phyloP scores from a whole-genome alignment of 1,140 invertebrate genomes.

The Pogonomyrmex barbatus region DNA sequence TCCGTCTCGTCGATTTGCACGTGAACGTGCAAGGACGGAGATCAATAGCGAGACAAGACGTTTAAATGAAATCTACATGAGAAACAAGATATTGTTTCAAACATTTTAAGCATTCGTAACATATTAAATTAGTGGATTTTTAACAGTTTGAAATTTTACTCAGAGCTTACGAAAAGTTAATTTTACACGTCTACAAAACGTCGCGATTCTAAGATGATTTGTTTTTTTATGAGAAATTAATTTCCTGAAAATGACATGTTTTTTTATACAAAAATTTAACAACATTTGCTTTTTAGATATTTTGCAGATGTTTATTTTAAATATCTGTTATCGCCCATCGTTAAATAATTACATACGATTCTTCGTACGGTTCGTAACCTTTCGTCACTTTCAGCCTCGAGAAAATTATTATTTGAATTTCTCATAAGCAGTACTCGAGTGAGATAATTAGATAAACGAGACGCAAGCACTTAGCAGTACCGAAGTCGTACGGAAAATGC shows the following conservation, averaged over 20 bases:
- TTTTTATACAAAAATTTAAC: neutral
- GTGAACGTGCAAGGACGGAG: neutral
- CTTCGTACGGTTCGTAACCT: neutral
- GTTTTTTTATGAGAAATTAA: neutral
- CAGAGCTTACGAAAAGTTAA: constrained; percentile 3
- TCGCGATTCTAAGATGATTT: neutral
- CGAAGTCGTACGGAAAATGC: constrained; percentile 38
- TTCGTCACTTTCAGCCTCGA: neutral
- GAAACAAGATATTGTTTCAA: neutral
- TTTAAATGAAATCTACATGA: neutral
- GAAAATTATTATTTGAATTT: constrained; percentile 46
- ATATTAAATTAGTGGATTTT: neutral
- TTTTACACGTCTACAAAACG: neutral
- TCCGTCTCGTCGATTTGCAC: constrained; percentile 17
- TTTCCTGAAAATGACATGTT: neutral
- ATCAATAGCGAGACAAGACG: neutral
- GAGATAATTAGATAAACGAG: constrained; percentile 52
- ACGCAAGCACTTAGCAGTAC: constrained; percentile 6
- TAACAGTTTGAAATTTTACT: neutral
- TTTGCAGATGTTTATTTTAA: neutral
- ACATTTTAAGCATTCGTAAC: neutral
- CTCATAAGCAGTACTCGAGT: constrained; percentile 10
- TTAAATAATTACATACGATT: neutral
- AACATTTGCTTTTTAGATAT: neutral
- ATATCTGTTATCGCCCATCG: neutral